A percentile compares a stretch with the other conserved stretches of the same genome.
These are phyloP conservation scores for Melanophora roralis DNA, from an alignment of 2,888 invertebrate species.

Conservation along the genomic window DNA sequence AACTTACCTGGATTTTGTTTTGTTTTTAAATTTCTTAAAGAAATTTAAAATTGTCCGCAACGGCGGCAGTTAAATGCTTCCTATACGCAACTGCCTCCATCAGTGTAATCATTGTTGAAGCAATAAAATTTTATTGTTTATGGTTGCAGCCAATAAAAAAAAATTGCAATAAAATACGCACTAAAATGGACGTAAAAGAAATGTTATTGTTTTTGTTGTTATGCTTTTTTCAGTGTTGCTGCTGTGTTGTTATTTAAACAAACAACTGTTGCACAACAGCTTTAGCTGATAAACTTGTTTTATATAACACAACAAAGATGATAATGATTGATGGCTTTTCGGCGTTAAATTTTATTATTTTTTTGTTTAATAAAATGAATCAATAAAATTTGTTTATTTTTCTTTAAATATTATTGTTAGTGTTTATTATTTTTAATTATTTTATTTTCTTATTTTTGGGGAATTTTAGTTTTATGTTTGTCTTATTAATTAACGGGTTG, in stretches of 20 bases:
- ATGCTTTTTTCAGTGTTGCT: not conserved
- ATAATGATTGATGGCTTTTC: not conserved
- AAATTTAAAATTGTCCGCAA: slow-evolving; percentile 28
- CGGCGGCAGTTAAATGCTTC: slow-evolving; percentile 25
- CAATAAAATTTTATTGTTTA: slow-evolving; percentile 27
- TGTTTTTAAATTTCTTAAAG: slow-evolving; percentile 34
- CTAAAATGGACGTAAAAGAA: not conserved
- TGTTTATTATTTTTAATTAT: not conserved
- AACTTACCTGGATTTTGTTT: slow-evolving; percentile 52
- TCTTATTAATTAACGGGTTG: slow-evolving; percentile 7
- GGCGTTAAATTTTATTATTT: too few relatives aligned
- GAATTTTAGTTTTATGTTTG: not conserved
- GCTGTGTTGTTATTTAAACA: not conserved
- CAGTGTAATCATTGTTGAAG: slow-evolving; percentile 44
- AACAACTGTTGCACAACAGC: slow-evolving; percentile 24
- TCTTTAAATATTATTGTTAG: not conserved
- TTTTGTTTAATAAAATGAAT: not conserved
- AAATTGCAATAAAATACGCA: not conserved
- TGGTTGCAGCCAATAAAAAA: not conserved
- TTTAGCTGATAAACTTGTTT: slow-evolving; percentile 15
- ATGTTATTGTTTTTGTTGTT: not conserved
- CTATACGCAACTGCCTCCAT: slow-evolving; percentile 35
- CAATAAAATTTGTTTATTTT: not conserved
- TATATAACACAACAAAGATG: not conserved
- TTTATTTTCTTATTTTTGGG: not conserved